A percentile compares a stretch with the other conserved stretches of the same genome.
phyloP scores from a whole-genome alignment of 2,888 invertebrate species.

The Pachycephus smyrnensis region DNA sequence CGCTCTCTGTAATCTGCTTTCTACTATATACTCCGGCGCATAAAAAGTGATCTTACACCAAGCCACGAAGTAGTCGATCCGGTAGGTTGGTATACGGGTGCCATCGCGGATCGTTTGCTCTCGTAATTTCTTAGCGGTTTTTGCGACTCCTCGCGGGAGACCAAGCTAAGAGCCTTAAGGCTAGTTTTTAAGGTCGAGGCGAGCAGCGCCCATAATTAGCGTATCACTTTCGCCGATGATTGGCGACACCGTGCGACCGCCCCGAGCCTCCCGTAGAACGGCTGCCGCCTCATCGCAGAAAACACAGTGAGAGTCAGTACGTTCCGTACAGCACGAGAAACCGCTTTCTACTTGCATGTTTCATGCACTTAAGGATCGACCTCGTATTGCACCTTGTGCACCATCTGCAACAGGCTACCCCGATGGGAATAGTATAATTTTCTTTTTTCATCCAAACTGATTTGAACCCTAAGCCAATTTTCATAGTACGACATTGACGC shows the following conservation, averaged over 20 bases:
- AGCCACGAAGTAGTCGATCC: neutral
- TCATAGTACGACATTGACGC: neutral
- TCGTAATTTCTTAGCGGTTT: neutral
- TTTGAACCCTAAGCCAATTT: neutral
- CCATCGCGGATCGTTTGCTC: slow-evolving; percentile 5
- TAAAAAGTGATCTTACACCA: neutral
- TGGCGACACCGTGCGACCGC: slow-evolving; percentile 18
- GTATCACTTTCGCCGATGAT: slow-evolving; percentile 29
- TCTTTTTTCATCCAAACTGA: neutral
- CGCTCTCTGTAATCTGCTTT: neutral
- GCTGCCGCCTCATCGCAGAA: neutral
- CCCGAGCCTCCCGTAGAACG: neutral
- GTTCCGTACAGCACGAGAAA: slow-evolving; percentile 4
- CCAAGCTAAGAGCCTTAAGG: neutral
- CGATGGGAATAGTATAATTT: neutral
- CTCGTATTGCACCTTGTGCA: neutral
- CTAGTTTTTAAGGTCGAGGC: slow-evolving; percentile 3
- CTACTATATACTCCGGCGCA: neutral
- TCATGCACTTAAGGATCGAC: neutral
- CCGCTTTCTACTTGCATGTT: slow-evolving; percentile 5
- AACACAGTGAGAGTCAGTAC: neutral
- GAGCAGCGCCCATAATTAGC: slow-evolving; percentile 19
- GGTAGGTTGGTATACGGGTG: neutral
- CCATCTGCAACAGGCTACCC: neutral
- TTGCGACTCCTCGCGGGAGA: neutral